A percentile compares a stretch with the other conserved stretches of the same genome.
These are phyloP conservation scores for Drosophila cognata DNA, from an alignment of 2,888 invertebrate genomes.

Conservation along the genomic window DNA sequence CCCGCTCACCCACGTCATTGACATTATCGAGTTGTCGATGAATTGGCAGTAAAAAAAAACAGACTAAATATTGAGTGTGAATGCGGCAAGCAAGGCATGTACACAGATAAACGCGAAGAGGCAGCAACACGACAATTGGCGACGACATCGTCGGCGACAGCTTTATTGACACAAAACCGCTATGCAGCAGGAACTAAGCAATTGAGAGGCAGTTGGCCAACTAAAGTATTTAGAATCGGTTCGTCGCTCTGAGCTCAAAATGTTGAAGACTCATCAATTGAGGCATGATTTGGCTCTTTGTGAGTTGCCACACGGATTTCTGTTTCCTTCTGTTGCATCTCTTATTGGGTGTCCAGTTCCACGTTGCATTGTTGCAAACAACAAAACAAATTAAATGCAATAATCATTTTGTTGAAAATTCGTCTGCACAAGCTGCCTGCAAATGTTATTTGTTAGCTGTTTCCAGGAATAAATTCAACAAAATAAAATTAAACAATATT, in stretches of 20 bases:
- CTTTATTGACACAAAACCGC: slow-evolving; percentile 20
- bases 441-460: not conserved
- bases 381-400: not conserved
- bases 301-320: not conserved
- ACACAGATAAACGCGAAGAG: slow-evolving; percentile 13
- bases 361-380: not conserved
- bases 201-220: slow-evolving; percentile 6
- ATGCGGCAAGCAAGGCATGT: slow-evolving; percentile 10
- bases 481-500: not conserved
- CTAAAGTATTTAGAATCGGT: not conserved
- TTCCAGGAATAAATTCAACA: not conserved
- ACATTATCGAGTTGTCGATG: slow-evolving; percentile 54
- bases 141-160: not conserved
- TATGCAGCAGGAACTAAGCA: slow-evolving; percentile 1
- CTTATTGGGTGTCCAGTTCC: too few species aligned
- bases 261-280: not conserved
- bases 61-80: slow-evolving; percentile 10
- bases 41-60: slow-evolving; percentile 51
- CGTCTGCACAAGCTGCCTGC: not conserved
- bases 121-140: slow-evolving; percentile 12
- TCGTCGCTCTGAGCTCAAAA: not conserved
- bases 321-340: not conserved
- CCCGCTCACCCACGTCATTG: not conserved
- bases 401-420: not conserved
- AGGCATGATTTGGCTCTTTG: not conserved